These are phyloP conservation scores for Cyprinodon tularosa DNA, from an alignment of 2,113 vertebrate genomes.

Conservation along the genomic window DNA sequence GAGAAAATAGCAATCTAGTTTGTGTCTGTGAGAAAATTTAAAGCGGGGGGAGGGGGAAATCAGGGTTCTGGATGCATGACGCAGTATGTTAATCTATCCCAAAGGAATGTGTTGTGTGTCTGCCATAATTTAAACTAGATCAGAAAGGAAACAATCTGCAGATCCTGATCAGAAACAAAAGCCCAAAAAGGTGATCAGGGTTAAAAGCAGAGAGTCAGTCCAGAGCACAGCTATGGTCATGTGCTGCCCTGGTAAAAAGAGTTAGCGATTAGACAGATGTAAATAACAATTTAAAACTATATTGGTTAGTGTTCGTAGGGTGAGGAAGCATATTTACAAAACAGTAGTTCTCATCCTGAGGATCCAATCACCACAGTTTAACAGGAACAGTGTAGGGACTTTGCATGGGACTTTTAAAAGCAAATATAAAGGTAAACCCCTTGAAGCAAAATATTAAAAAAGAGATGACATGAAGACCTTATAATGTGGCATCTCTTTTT, in stretches of 20 bases:
- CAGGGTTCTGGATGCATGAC: slow-evolving; percentile 49
- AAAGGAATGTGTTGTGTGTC: slow-evolving; percentile 44
- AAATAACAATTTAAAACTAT: slow-evolving; percentile 21
- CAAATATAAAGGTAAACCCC: background rate
- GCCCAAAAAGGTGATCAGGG: slow-evolving; percentile 43
- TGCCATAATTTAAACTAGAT: slow-evolving; percentile 40
- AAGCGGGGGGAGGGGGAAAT: background rate
- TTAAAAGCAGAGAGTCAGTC: slow-evolving; percentile 55
- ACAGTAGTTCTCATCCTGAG: slow-evolving; percentile 59
- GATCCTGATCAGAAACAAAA: slow-evolving; percentile 39
- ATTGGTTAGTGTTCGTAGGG: slow-evolving; percentile 57
- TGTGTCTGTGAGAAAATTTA: slow-evolving; percentile 29
- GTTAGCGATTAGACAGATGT: slow-evolving; percentile 15
- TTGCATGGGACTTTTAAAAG: background rate
- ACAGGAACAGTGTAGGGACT: background rate
- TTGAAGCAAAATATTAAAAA: background rate
- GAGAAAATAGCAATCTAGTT: slow-evolving; percentile 29
- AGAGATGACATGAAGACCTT: background rate
- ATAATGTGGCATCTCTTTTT: background rate
- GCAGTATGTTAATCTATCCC: slow-evolving; percentile 61
- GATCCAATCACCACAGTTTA: background rate
- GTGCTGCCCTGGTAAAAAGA: slow-evolving; percentile 32
- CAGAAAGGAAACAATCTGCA: slow-evolving; percentile 71
- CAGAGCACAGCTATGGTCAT: slow-evolving; percentile 19
- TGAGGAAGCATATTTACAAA: slow-evolving; percentile 39